Evolutionary conservation across 2,888 invertebrate genomes (phyloP), one percentile per base, ranked within the genome.

Genomic region (Habroteleia sp.): DNA sequence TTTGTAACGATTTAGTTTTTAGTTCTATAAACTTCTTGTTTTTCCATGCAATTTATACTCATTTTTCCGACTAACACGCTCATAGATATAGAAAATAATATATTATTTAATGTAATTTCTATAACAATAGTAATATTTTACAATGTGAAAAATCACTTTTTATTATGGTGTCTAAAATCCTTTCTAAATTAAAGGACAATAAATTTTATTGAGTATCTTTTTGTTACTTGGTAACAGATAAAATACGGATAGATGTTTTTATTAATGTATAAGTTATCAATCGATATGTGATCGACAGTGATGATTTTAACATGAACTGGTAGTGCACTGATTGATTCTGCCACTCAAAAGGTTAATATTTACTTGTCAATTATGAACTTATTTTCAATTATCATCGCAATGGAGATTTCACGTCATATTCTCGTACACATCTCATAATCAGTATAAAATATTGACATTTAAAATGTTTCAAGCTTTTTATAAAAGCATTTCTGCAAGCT

Each of bases 1-100:
- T 71, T 62, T 62, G 54, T 71, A 71, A 60, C 54, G 54, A 46
- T 71, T 71, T 13, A 71, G 62, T 62, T 62, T 62, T 20, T 39
- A 71, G n/a, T 46, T 14, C 5, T 52, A n/a, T n/a, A n/a, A n/a
- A n/a, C 13, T 42, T 25, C 52, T 52, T 41, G 20, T 25, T 52
- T 42, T 60, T 69, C 50, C 60, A 20, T 20, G 27, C 54, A 16
- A 62, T 37, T 62, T 25, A 46, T 54, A 27, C 23, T 33, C 52
- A 60, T 60, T 60, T 52, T 66, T 66, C 29, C 16, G 54, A 54
- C 54, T 46, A 54, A 66, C 46, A 27, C 10, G 44, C 29, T 25
- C 42, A 23, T n/a, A n/a, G n/a, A n/a, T n/a, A n/a, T n/a, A n/a
- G n/a, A n/a, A n/a, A n/a, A n/a, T n/a, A n/a, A n/a, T n/a, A n/a